These are phyloP conservation scores for Drosophila hydei DNA, from an alignment of 1,140 invertebrate genomes.

Conservation along the genomic window DNA sequence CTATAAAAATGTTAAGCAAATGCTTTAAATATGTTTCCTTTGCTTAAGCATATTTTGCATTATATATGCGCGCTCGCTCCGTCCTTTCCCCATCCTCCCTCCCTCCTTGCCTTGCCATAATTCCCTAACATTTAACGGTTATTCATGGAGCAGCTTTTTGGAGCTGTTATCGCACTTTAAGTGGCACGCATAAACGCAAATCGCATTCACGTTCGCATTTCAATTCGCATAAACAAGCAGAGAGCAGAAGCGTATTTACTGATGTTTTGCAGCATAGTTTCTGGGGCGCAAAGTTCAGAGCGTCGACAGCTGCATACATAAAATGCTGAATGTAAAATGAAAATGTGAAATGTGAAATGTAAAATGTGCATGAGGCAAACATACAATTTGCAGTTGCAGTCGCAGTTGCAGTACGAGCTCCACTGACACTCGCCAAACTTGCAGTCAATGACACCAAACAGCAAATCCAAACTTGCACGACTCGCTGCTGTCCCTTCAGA, in stretches of 20 bases:
- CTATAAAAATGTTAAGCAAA: too few species aligned
- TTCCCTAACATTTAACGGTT: not conserved
- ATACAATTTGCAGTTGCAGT: conserved; percentile 19
- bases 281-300: conserved; percentile 50
- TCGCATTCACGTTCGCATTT: conserved; percentile 37
- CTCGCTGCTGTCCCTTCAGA: conserved; percentile 16
- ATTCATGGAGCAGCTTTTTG: not conserved
- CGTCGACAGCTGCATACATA: conserved; percentile 74
- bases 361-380: conserved; percentile 11
- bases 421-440: too few species aligned
- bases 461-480: conserved; percentile 19
- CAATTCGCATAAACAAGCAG: conserved; percentile 45
- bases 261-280: conserved; percentile 49
- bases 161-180: conserved; percentile 15
- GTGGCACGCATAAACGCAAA: conserved; percentile 32
- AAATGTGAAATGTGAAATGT: conserved; percentile 26
- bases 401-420: conserved; percentile 54
- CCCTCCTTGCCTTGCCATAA: too few species aligned
- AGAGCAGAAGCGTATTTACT: conserved; percentile 40
- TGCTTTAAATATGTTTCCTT: too few species aligned
- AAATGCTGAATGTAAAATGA: conserved; percentile 31
- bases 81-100: too few species aligned
- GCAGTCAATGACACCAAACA: conserved; percentile 57
- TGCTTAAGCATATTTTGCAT: not conserved
- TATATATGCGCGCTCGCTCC: not conserved